A percentile compares a stretch with the other conserved stretches of the same genome.
Conservation (phyloP, 2,888 invertebrate genomes). For the Noctua pronuba region DNA sequence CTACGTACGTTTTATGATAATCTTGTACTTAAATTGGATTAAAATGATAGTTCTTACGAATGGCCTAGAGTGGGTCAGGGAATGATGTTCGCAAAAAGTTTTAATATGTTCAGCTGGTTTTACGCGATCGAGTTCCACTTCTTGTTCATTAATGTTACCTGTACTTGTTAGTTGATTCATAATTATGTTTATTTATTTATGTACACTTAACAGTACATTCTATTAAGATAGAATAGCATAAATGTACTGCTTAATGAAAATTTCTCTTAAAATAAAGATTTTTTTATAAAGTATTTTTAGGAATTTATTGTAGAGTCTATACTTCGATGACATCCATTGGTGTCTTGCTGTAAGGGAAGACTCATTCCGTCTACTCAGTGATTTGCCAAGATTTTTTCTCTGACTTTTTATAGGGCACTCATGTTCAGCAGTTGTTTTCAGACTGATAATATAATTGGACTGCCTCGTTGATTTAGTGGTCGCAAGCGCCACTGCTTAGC, state of each 20-base stretch:
- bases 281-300: not conserved
- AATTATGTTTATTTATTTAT: not conserved
- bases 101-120: constrained; percentile 26
- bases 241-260: too few relatives aligned
- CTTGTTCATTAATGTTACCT: constrained; percentile 30
- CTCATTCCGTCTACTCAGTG: not conserved
- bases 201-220: too few relatives aligned
- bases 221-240: too few relatives aligned
- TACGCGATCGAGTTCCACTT: constrained; percentile 31
- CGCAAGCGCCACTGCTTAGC: too few relatives aligned
- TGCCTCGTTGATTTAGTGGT: too few relatives aligned
- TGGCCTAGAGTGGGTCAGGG: constrained; percentile 60
- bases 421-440: too few relatives aligned
- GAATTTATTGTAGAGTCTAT: not conserved
- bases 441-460: too few relatives aligned
- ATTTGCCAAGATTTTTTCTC: too few relatives aligned
- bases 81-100: constrained; percentile 62
- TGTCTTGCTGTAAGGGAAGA: not conserved
- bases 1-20: constrained; percentile 67
- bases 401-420: not conserved
- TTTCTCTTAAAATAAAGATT: too few relatives aligned
- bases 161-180: not conserved
- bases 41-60: constrained; percentile 70
- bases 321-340: not conserved
- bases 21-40: constrained; percentile 66